Percentiles rank a stretch among this genome's conserved stretches.
Evolutionary conservation across 2,888 invertebrate species (phyloP).

Genomic region (Clostera curtula): DNA sequence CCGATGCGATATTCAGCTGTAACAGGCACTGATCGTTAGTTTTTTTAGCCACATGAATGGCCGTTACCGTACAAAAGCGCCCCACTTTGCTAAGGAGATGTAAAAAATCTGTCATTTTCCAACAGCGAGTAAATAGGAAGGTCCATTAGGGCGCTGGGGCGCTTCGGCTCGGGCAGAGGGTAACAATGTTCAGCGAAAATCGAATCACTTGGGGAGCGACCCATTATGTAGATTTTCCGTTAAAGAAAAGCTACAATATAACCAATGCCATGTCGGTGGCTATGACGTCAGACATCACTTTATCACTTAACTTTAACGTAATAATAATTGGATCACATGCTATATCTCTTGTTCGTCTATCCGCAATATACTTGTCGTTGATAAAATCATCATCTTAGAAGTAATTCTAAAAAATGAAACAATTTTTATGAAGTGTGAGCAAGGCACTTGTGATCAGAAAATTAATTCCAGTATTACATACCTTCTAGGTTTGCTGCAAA

Average conservation of each 20-base stretch:
- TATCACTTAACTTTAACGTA: too few species aligned
- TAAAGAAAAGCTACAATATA: constrained; percentile 59
- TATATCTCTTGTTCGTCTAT: too few species aligned
- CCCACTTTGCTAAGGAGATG: constrained; percentile 39
- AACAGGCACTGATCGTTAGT: constrained; percentile 32
- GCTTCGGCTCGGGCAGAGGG: constrained; percentile 29
- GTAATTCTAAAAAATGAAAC: too few species aligned
- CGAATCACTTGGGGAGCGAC: constrained; percentile 52
- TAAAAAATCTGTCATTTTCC: constrained; percentile 45
- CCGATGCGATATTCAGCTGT: constrained; percentile 39
- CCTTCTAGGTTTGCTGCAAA: too few species aligned
- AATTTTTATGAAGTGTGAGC: too few species aligned
- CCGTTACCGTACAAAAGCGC: constrained; percentile 42
- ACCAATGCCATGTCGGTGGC: constrained; percentile 25
- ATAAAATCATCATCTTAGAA: too few species aligned
- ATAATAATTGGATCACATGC: too few species aligned
- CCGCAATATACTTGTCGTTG: too few species aligned
- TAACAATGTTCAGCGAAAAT: constrained; percentile 56
- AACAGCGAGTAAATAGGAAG: constrained; percentile 43
- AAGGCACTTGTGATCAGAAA: too few species aligned
- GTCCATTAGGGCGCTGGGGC: constrained; percentile 44
- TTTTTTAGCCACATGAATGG: constrained; percentile 39
- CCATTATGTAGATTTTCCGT: constrained; percentile 71
- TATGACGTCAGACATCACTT: constrained; percentile 20
- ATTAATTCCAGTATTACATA: too few species aligned